Percentiles rank a stretch among this genome's conserved stretches.
These are phyloP conservation scores for Piaya cayana DNA, from an alignment of 2,113 vertebrate species.

Conservation along the genomic window DNA sequence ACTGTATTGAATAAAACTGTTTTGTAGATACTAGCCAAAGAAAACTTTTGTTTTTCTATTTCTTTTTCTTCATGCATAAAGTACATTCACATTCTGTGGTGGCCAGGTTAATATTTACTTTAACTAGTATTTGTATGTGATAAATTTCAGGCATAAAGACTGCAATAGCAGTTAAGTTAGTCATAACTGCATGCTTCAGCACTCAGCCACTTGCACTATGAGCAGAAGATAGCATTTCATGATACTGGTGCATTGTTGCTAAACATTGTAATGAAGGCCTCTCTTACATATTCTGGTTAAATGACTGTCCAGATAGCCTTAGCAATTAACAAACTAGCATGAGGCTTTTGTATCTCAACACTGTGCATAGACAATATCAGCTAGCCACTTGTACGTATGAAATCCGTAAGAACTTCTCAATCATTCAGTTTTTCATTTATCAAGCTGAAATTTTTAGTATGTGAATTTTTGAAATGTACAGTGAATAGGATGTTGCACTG, in stretches of 20 bases:
- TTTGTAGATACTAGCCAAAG: constrained; percentile 67
- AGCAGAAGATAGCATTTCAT: constrained; percentile 50
- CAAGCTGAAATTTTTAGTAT: constrained; percentile 82
- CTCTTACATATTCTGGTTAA: constrained; percentile 62
- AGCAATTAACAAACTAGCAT: constrained; percentile 76
- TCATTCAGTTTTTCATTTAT: constrained; percentile 79
- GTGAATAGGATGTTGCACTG: constrained; percentile 86
- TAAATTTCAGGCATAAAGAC: constrained; percentile 64
- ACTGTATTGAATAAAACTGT: constrained; percentile 29
- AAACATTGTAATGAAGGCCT: constrained; percentile 70
- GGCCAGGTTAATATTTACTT: constrained; percentile 65
- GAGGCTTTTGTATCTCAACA: constrained; percentile 79
- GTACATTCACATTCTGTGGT: constrained; percentile 50
- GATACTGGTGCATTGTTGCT: constrained; percentile 54
- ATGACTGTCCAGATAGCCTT: constrained; percentile 75
- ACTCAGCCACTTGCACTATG: constrained; percentile 29
- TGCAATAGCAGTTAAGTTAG: constrained; percentile 16
- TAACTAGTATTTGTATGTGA: constrained; percentile 47
- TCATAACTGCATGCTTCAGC: constrained; percentile 71
- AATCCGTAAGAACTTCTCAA: constrained; percentile 77
- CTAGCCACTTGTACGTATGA: constrained; percentile 78
- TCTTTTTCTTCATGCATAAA: constrained; percentile 36
- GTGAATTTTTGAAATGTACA: constrained; percentile 84
- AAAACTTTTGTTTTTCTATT: constrained; percentile 47
- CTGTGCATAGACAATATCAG: constrained; percentile 79